Base-by-base conservation (phyloP, 2,113 vertebrate genomes). In the Cynoglossus semilaevis region DNA sequence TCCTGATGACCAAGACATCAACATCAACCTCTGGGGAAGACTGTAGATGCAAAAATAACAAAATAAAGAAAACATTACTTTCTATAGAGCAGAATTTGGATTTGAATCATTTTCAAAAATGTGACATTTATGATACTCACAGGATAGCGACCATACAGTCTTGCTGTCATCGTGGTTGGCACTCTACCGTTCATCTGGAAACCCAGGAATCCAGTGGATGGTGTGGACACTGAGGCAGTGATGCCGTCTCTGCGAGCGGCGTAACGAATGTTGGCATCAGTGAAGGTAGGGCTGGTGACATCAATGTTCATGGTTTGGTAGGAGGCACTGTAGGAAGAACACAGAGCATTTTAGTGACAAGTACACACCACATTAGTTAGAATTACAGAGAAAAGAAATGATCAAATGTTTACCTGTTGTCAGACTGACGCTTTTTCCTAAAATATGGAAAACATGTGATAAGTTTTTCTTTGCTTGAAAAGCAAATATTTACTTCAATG, bases 211-310 rank as follows among this genome's bases (percentile, higher is more conserved):
- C 94, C 94, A n/a, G 86, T 36, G 35, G 90, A 88, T 15, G 94
- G 90, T 43, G 85, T 92, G 34, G 88, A 91, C 29, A 91, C 35
- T 0, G 90, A 92, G 35, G 75, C 78, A 0, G 67, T 90, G 14
- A 88, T 0, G 8, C 44, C 80, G 14, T 70, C 81, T 13, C 52
- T 40, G n/a, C 73, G 50, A 48, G 77, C 72, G 56, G 67, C 65
- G 59, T 86, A 90, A n/a, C 71, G 86, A 51, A 90, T 16, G 18
- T 80, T 89, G 46, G 90, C 1, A 22, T 95, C 88, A 5, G 92
- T 92, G 78, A 96, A 93, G 15, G 80, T 77, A 52, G 91, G 90
- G 76, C 94, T 96, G 69, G 67, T 90, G 86, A 98, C 85, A 51
- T 93, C 89, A 46, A 96, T 72, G 37, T 70, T 88, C 52, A 84